Evolutionary conservation across 2,113 vertebrate genomes (phyloP).

Genomic region (Harpagus bidentatus): DNA sequence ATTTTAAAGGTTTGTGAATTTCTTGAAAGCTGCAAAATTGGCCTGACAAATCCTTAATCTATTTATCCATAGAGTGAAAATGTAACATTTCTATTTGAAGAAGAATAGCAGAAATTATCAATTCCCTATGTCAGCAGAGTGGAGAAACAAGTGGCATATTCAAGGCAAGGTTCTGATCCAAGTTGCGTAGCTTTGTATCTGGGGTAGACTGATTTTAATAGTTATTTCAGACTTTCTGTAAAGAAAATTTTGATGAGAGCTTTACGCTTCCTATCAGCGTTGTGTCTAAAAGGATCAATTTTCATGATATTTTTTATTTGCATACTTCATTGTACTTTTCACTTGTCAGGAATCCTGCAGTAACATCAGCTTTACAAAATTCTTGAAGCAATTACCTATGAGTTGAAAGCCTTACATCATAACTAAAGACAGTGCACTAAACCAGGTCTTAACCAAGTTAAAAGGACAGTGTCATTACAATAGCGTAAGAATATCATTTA

Average conservation of each 20-base stretch:
- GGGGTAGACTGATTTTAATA: not conserved
- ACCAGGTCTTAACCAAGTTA: not conserved
- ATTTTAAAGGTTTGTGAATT: constrained; percentile 39
- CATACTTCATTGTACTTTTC: not conserved
- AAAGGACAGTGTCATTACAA: not conserved
- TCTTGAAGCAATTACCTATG: not conserved
- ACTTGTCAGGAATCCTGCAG: not conserved
- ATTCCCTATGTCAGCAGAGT: not conserved
- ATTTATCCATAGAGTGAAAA: constrained; percentile 24
- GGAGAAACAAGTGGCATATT: not conserved
- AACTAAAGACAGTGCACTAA: not conserved
- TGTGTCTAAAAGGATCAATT: not conserved
- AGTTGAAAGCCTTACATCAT: not conserved
- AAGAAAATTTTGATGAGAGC: not conserved
- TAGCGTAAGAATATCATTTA: not conserved
- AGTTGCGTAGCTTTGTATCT: not conserved
- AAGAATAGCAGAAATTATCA: not conserved
- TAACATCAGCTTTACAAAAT: not conserved
- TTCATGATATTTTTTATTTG: not conserved
- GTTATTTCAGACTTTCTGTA: not conserved
- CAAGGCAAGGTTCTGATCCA: not conserved
- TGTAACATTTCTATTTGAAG: constrained; percentile 4
- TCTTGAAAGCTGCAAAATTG: constrained; percentile 34
- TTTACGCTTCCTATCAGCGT: not conserved
- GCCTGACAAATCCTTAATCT: constrained; percentile 24